A percentile compares a stretch with the other conserved stretches of the same genome.
Conservation (phyloP, 2,888 invertebrate genomes). For the Melanchra persicariae region DNA sequence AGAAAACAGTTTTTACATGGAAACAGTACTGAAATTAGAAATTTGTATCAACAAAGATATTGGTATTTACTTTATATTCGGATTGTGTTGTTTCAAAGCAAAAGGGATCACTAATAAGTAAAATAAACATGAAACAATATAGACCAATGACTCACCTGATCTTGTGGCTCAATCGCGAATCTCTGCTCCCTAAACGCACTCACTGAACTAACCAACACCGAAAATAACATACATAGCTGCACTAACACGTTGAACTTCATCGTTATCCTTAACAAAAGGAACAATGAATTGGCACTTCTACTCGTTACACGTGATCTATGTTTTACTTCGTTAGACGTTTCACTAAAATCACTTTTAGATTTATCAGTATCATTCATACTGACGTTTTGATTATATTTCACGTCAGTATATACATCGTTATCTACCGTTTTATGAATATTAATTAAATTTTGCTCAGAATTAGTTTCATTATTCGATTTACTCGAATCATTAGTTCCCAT, state of each 20-base stretch:
- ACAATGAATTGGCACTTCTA: conserved; percentile 84
- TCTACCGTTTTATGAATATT: conserved; percentile 17
- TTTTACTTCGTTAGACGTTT: conserved; percentile 39
- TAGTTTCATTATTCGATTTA: conserved; percentile 28
- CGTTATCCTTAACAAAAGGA: conserved; percentile 84
- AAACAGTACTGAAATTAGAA: conserved; percentile 28
- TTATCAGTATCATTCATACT: conserved; percentile 48
- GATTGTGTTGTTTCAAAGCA: not conserved
- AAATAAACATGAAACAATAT: conserved; percentile 7
- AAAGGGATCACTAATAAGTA: conserved; percentile 6
- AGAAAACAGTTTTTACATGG: conserved; percentile 22
- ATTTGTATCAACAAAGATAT: conserved; percentile 12
- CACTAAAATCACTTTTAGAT: conserved; percentile 42
- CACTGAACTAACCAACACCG: conserved; percentile 73
- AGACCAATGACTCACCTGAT: conserved; percentile 79
- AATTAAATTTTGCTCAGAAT: conserved; percentile 23
- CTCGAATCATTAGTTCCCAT: conserved; percentile 46
- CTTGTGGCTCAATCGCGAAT: conserved; percentile 88
- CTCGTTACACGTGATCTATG: conserved; percentile 76
- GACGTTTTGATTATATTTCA: conserved; percentile 28
- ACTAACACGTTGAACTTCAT: conserved; percentile 61
- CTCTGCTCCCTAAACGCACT: conserved; percentile 83
- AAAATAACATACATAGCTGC: conserved; percentile 74
- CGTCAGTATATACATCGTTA: conserved; percentile 28
- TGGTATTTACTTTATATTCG: conserved; percentile 14